Base-by-base conservation (phyloP, 2,113 vertebrate genomes). In the Hippoglossus stenolepis region DNA sequence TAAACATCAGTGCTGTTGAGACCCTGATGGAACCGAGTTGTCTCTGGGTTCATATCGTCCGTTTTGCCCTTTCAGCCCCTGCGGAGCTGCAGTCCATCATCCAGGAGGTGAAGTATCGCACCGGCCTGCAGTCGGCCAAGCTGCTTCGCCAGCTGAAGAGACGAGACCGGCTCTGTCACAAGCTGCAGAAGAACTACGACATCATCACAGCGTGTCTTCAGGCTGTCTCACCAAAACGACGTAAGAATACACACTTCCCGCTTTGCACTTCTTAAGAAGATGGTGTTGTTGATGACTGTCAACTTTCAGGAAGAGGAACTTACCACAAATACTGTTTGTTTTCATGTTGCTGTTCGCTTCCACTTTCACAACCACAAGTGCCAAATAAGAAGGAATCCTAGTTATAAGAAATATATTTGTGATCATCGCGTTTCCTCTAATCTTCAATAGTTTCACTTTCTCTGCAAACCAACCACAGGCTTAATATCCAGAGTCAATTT, bases 131-230 rank as follows among this genome's bases (percentile, higher is more conserved):
- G 60, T 99, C 97, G 0, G 94, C 97, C 5, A 98, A 96, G 90
- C 90, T 99, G 56, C 94, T 99, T 3, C 96, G 96, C 20, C 98
- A 97, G 79, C 90, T 99, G 90, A 98, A 92, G 93, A 95, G 97
- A 85, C 97, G 96, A 40, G 98, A 99, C 77, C 90, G 95, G 20
- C 95, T 97, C 0, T 77, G 90, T 38, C 93, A 96, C 80, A 96
- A 98, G 62, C 89, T 96, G 14, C 98, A 98, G 93, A 98, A 94
- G 93, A 97, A 97, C 89, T 97, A 95, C 1, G 98, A 99, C 82
- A 92, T 99, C 11, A 91, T 99, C 89, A 99, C 98, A 0, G 98
- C 98, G 0, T 99, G 95, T 84, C 90, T 99, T 62, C 98, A 99
- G 91, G 98, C 98, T 0, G 96, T 96, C 77, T 99, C 98, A 0